Evolutionary conservation across 2,113 vertebrate species (phyloP).

Genomic region (Tiliqua scincoides): DNA sequence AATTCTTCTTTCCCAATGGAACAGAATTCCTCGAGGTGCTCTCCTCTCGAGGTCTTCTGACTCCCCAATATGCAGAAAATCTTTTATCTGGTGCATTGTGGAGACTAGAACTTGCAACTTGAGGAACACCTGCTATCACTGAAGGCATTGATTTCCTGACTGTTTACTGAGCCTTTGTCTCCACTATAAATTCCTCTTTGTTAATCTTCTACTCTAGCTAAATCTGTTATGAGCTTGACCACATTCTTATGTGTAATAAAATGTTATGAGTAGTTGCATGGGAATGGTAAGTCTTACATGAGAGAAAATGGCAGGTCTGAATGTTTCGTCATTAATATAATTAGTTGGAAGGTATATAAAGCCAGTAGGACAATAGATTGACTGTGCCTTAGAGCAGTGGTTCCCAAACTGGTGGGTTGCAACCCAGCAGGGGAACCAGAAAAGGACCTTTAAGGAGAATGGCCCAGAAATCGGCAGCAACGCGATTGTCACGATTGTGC

Average conservation of each 20-base stretch:
- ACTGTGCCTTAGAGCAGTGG: no score
- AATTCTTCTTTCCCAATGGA: conserved; percentile 26
- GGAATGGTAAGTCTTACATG: conserved; percentile 9
- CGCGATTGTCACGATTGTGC: no score
- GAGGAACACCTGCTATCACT: conserved; percentile 51
- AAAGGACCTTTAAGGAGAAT: no score
- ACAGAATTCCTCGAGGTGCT: neutral
- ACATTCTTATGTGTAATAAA: conserved; percentile 56
- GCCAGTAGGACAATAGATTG: neutral
- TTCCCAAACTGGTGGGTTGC: no score
- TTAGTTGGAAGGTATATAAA: conserved; percentile 45
- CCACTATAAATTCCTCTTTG: conserved; percentile 65
- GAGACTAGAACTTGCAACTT: conserved; percentile 54
- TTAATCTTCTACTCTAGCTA: conserved; percentile 63
- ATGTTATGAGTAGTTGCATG: conserved; percentile 51
- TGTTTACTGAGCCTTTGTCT: conserved; percentile 54
- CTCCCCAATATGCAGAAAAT: conserved; percentile 29
- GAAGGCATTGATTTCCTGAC: conserved; percentile 17
- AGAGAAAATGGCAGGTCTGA: conserved; percentile 42
- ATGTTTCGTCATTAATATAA: conserved; percentile 55
- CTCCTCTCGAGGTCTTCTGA: neutral
- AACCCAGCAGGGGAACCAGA: no score
- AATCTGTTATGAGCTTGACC: conserved; percentile 39
- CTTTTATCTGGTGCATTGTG: conserved; percentile 45
- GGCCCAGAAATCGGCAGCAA: no score